phyloP scores from a whole-genome alignment of 2,797 vertebrate genomes.

The Spinibarbus caldwelli region DNA sequence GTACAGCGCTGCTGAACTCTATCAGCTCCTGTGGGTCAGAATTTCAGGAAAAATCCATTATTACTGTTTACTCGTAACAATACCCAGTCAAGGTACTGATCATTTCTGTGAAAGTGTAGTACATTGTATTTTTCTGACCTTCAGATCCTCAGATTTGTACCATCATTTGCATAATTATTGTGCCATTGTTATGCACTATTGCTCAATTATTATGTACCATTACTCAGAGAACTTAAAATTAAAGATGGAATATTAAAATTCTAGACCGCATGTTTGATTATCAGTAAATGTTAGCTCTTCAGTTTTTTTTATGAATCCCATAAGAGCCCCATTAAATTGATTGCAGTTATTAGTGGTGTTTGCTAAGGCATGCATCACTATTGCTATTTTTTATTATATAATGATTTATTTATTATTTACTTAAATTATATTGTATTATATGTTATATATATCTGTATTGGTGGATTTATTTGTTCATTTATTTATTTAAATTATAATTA shows the following conservation, averaged over 20 bases:
- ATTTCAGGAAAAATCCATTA: conserved; percentile 23
- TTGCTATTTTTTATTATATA: not conserved
- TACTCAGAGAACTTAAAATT: conserved; percentile 12
- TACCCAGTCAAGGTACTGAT: not conserved
- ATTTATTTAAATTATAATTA: not conserved
- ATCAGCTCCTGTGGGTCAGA: conserved; percentile 12
- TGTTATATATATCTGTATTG: not conserved
- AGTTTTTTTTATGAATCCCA: not conserved
- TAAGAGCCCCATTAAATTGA: not conserved
- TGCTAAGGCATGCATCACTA: conserved; percentile 9
- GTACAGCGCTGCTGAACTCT: not conserved
- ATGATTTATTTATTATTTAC: not conserved
- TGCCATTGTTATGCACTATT: conserved; percentile 18
- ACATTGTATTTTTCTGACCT: conserved; percentile 29
- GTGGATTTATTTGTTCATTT: not conserved
- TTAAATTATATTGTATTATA: not conserved
- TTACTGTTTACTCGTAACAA: conserved; percentile 3
- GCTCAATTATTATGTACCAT: conserved; percentile 26
- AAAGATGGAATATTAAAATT: conserved; percentile 5
- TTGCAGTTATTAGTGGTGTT: conserved; percentile 16
- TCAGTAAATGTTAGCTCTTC: not conserved
- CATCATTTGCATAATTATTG: conserved; percentile 32
- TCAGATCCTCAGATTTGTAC: not conserved
- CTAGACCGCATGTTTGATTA: not conserved
- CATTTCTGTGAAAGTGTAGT: not conserved